Evolutionary conservation across 2,797 vertebrate genomes (phyloP).

Genomic region (Heteromormyrus szaboi): DNA sequence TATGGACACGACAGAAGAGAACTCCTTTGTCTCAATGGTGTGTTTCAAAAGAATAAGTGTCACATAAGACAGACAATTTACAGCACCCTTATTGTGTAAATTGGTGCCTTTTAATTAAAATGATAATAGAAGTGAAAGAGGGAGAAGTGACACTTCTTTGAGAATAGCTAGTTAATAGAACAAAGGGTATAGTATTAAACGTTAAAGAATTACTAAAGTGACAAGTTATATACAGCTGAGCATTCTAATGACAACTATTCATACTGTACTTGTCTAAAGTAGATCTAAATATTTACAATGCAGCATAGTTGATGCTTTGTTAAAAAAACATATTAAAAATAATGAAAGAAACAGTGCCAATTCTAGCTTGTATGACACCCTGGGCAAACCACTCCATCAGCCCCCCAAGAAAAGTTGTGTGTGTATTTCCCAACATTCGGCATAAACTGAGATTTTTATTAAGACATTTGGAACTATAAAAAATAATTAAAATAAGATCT

Average conservation of each 20-base stretch:
- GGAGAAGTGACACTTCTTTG: not conserved
- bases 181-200: not conserved
- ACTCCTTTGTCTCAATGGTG: not conserved
- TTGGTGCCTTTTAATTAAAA: not conserved
- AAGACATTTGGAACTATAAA: not conserved
- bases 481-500: not conserved
- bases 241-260: not conserved
- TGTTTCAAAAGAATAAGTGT: slow-evolving; percentile 11
- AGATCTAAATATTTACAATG: not conserved
- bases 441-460: not conserved
- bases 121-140: not conserved
- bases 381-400: not conserved
- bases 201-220: not conserved
- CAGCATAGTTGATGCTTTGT: not conserved
- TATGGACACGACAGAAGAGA: not conserved
- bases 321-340: not conserved
- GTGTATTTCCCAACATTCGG: not conserved
- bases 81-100: not conserved
- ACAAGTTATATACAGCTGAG: not conserved
- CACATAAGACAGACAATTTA: not conserved
- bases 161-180: not conserved
- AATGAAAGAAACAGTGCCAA: not conserved
- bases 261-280: not conserved
- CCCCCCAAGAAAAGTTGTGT: not conserved
- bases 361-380: not conserved